These are phyloP conservation scores for Orchestia grillus DNA, from an alignment of 1,140 invertebrate species.

Conservation along the genomic window DNA sequence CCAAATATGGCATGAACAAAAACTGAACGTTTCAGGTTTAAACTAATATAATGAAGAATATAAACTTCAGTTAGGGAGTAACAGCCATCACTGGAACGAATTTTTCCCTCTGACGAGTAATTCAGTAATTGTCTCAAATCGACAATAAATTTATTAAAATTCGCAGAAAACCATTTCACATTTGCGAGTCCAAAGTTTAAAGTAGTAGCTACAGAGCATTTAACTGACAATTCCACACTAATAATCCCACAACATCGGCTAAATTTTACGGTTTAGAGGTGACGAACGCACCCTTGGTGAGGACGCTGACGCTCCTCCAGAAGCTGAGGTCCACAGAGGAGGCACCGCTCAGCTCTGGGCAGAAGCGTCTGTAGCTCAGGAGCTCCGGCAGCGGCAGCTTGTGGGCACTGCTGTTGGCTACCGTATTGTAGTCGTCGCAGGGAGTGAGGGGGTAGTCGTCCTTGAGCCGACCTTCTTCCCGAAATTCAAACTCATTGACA, in stretches of 20 bases:
- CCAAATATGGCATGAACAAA: background rate
- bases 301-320: conserved; percentile 10
- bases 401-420: background rate
- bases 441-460: background rate
- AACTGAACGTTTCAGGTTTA: background rate
- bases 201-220: background rate
- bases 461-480: background rate
- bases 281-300: background rate
- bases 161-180: background rate
- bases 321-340: background rate
- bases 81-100: no score
- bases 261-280: background rate
- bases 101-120: no score
- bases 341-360: background rate
- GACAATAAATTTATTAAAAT: background rate
- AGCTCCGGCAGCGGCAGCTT: background rate
- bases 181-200: background rate
- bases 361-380: conserved; percentile 13
- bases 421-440: background rate
- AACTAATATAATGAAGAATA: no score
- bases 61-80: no score
- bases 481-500: background rate
- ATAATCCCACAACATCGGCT: background rate
- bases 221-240: background rate
- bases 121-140: no score